These are phyloP conservation scores for Apistogramma diplotaenia DNA, from an alignment of 2,113 vertebrate species.

Conservation along the genomic window DNA sequence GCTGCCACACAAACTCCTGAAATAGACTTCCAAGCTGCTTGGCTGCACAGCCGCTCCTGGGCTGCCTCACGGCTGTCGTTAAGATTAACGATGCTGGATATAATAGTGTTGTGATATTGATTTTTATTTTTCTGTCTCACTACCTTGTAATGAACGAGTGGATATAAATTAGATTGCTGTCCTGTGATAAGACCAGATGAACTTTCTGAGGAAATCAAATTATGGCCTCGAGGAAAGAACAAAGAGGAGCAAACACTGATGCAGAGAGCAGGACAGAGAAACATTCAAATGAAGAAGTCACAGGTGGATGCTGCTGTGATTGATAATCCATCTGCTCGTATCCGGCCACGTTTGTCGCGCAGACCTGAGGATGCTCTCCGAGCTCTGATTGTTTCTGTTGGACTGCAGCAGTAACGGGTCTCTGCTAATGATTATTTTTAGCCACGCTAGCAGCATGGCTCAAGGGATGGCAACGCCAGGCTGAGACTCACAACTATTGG, in stretches of 20 bases:
- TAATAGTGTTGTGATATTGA: constrained; percentile 33
- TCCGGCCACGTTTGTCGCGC: not conserved
- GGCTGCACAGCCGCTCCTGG: constrained; percentile 21
- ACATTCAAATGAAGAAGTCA: not conserved
- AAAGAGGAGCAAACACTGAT: not conserved
- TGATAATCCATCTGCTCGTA: not conserved
- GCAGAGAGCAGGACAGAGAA: fast-evolving
- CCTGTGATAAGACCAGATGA: not conserved
- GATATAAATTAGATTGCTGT: constrained; percentile 10
- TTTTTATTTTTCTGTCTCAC: constrained; percentile 6
- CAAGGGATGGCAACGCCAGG: constrained; percentile 15
- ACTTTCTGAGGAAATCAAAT: not conserved
- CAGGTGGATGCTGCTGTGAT: not conserved
- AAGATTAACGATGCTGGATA: not conserved
- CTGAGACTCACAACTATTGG: not conserved
- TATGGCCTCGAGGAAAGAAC: not conserved
- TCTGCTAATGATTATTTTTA: constrained; percentile 20
- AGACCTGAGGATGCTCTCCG: not conserved
- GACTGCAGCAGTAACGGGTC: not conserved
- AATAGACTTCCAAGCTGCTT: constrained; percentile 24
- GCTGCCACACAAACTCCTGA: constrained; percentile 29
- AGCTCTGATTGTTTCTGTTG: not conserved
- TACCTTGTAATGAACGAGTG: constrained; percentile 27
- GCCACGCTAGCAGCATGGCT: constrained; percentile 11
- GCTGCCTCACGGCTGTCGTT: not conserved